Base-by-base conservation (phyloP, 2,888 invertebrate species). In the Meteorus cinctellus region DNA sequence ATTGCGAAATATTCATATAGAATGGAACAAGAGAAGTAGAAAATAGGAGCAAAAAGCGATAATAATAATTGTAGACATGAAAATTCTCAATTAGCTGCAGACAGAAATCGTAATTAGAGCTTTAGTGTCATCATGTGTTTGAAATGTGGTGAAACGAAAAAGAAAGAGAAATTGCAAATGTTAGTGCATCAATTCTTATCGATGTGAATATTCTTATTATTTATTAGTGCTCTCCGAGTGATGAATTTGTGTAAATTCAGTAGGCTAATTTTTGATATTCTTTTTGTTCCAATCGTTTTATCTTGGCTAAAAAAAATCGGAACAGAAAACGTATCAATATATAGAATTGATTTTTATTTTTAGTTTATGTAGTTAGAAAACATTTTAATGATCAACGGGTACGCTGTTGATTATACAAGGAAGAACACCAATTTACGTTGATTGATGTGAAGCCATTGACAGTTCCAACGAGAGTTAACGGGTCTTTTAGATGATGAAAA, bases 391-490 rank as follows among this genome's bases (percentile, higher is more conserved):
- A 84, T 89, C 89, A 87, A 89, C 89, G 81, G 86, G 74, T 55
- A 75, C 79, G 81, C 84, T 86, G 89, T 89, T 89, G 87, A 87
- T 86, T 85, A 86, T 63, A 77, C 86, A 89, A 89, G 89, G 89
- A 86, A 83, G 86, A 89, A 89, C 89, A 89, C 89, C 89, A 89
- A 89, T 89, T 34, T 85, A 87, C 86, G 86, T 88, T 88, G 87
- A 88, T 87, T 87, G 87, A 85, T 83, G 84, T 85, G 84, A 83
- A 82, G 81, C 84, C 85, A 85, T 81, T 70, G 81, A 76, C 55
- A 63, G 75, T 77, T 72, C 78, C 72, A 55, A 10, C 19, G 55
- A 8, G 72, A 68, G 72, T 60, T 74, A 51, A 72, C 65, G 41
- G 41, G 63, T 75, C 68, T 68, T 67, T 66, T 24, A 36, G 27